phyloP scores from a whole-genome alignment of 1,140 invertebrate genomes.

The Adoxophyes honmai region DNA sequence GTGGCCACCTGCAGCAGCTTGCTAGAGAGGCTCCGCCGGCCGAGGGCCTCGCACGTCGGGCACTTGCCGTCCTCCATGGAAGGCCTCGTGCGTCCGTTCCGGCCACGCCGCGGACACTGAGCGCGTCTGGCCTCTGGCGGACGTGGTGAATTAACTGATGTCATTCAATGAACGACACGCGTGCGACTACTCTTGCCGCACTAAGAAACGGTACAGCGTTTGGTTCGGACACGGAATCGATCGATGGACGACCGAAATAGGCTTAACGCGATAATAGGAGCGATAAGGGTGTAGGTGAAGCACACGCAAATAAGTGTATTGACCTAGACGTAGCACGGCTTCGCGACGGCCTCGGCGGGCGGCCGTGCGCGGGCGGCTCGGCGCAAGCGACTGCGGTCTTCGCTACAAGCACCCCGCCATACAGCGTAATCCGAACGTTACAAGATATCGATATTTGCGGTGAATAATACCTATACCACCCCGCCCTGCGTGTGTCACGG shows the following conservation, averaged over 20 bases:
- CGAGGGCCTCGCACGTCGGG: slow-evolving; percentile 66
- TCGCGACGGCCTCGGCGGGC: slow-evolving; percentile 56
- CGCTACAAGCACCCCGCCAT: slow-evolving; percentile 52
- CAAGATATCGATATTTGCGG: slow-evolving; percentile 69
- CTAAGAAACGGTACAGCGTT: slow-evolving; percentile 58
- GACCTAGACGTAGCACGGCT: slow-evolving; percentile 67
- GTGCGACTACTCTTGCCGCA: slow-evolving; percentile 52
- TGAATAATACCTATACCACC: slow-evolving; percentile 48
- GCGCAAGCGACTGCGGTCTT: slow-evolving; percentile 60
- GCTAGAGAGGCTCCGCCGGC: slow-evolving; percentile 59
- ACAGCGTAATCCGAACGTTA: slow-evolving; percentile 61
- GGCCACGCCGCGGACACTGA: slow-evolving; percentile 67
- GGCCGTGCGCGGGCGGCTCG: slow-evolving; percentile 60
- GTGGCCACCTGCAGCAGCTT: slow-evolving; percentile 69
- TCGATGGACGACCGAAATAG: slow-evolving; percentile 66
- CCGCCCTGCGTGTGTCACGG: slow-evolving; percentile 19
- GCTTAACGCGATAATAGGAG: slow-evolving; percentile 70
- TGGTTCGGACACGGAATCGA: slow-evolving; percentile 44
- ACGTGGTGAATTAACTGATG: slow-evolving; percentile 71
- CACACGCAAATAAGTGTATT: slow-evolving; percentile 72
- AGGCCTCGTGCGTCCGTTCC: slow-evolving; percentile 63
- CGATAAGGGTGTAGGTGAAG: slow-evolving; percentile 50
- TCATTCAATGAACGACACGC: slow-evolving; percentile 65
- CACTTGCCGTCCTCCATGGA: slow-evolving; percentile 68
- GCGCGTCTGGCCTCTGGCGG: slow-evolving; percentile 61